Percentiles rank a stretch among this genome's conserved stretches.
phyloP scores from a whole-genome alignment of 2,113 vertebrate genomes.

The Dicerorhinus sumatrensis region DNA sequence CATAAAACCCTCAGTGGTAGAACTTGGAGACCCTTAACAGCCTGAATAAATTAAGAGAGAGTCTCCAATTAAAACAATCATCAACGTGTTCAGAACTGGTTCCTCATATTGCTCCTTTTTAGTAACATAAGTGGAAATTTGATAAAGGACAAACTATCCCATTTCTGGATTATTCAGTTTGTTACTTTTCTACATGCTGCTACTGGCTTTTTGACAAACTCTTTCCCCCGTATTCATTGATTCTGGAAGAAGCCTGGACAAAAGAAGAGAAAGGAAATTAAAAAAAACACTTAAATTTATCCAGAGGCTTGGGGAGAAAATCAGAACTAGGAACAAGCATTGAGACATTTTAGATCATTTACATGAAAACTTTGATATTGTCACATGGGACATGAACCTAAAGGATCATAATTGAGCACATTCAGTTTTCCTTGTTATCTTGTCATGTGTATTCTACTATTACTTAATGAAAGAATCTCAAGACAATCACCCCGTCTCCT shows the following conservation, averaged over 20 bases:
- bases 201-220: not conserved
- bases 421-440: not conserved
- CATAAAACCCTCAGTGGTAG: not conserved
- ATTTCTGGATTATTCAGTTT: not conserved
- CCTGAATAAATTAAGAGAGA: not conserved
- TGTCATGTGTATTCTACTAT: not conserved
- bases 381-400: not conserved
- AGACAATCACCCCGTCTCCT: not conserved
- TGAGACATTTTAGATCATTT: not conserved
- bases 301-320: not conserved
- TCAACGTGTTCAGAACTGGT: not conserved
- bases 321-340: not conserved
- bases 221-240: not conserved
- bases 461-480: not conserved
- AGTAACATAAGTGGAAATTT: not conserved
- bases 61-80: not conserved
- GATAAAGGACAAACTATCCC: not conserved
- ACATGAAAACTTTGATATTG: not conserved
- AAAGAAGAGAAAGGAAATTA: not conserved
- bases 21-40: not conserved
- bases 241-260: not conserved
- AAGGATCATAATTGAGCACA: not conserved
- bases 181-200: not conserved
- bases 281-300: not conserved
- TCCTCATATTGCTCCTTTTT: not conserved